Evolutionary conservation across 2,888 invertebrate species (phyloP).

Genomic region (Drosophila hamatofila): DNA sequence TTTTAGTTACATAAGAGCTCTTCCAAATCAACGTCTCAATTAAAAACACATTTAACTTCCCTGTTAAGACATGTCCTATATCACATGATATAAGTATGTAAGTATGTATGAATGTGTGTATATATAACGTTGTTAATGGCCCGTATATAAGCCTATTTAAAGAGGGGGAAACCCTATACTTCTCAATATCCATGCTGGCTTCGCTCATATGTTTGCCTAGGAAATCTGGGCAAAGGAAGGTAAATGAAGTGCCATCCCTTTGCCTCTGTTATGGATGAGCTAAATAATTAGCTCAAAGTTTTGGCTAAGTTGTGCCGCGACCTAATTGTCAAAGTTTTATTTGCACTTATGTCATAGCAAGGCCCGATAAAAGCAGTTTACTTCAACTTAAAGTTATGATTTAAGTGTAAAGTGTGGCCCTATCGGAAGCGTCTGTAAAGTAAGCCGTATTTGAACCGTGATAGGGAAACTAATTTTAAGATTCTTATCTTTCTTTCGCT

Average conservation of each 20-base stretch:
- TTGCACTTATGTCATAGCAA: slow-evolving; percentile 1
- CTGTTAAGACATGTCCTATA: too few relatives aligned
- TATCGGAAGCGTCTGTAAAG: not conserved
- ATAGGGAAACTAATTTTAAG: slow-evolving; percentile 8
- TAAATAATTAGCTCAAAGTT: not conserved
- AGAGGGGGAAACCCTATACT: not conserved
- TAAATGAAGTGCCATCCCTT: not conserved
- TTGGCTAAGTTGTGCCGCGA: not conserved
- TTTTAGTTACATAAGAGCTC: too few relatives aligned
- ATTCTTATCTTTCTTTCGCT: not conserved
- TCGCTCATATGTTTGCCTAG: not conserved
- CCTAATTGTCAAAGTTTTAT: slow-evolving; percentile 14
- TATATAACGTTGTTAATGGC: not conserved
- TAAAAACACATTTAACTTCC: not conserved
- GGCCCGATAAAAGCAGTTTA: not conserved
- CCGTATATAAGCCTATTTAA: not conserved
- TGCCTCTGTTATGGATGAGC: not conserved
- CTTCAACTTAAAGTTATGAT: slow-evolving; percentile 2
- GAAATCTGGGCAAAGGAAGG: not conserved
- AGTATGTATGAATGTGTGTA: not conserved
- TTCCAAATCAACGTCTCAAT: too few relatives aligned
- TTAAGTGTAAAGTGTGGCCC: not conserved
- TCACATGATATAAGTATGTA: not conserved
- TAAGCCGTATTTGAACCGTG: not conserved
- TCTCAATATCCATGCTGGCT: not conserved